A percentile compares a stretch with the other conserved stretches of the same genome.
Conservation (phyloP, 2,113 vertebrate species). For the Phalacrocorax aristotelis region DNA sequence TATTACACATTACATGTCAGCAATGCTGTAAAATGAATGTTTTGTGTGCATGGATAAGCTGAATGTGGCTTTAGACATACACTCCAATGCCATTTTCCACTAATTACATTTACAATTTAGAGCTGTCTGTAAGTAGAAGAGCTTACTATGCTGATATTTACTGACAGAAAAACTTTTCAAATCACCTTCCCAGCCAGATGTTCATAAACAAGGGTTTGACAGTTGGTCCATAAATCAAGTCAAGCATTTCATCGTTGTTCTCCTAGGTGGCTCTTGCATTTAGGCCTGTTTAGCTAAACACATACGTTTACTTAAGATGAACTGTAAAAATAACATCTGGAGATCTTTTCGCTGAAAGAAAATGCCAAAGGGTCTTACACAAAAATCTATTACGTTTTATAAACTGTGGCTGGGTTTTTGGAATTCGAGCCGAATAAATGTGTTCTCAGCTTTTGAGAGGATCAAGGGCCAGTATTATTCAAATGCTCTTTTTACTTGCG, state of each 20-base stretch:
- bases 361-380: constrained; percentile 15
- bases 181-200: constrained; percentile 39
- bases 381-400: constrained; percentile 24
- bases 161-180: constrained; percentile 33
- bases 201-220: constrained; percentile 9
- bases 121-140: not conserved
- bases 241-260: constrained; percentile 36
- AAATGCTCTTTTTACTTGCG: constrained; percentile 9
- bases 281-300: constrained; percentile 50
- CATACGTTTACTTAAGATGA: constrained; percentile 35
- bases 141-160: constrained; percentile 17
- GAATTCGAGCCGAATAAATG: constrained; percentile 34
- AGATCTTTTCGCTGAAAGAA: constrained; percentile 24
- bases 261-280: constrained; percentile 29
- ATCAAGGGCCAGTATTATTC: constrained; percentile 57
- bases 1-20: not conserved
- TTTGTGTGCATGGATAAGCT: not conserved
- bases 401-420: not conserved
- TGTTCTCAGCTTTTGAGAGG: constrained; percentile 18
- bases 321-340: constrained; percentile 54
- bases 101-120: constrained; percentile 7
- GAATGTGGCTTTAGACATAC: not conserved
- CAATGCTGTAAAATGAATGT: not conserved
- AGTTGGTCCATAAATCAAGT: constrained; percentile 45
- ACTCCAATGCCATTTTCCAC: not conserved